Evolutionary conservation across 2,888 invertebrate species (phyloP).

Genomic region (Pegoplata infirma): DNA sequence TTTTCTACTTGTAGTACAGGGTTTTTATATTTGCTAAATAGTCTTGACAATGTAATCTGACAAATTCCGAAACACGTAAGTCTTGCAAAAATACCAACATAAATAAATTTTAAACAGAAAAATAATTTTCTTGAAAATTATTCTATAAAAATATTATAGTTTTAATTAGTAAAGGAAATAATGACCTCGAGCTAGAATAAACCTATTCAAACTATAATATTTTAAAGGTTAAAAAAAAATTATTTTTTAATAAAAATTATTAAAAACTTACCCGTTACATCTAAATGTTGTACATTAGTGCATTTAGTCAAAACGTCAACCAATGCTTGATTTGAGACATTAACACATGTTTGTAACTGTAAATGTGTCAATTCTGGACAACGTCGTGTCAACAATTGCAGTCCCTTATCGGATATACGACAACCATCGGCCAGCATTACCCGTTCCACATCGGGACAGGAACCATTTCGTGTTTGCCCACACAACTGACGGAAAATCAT

Average conservation of each 20-base stretch:
- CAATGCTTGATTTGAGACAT: slow-evolving; percentile 87
- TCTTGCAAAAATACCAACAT: too few species aligned
- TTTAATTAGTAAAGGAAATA: too few species aligned
- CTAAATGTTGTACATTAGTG: slow-evolving; percentile 89
- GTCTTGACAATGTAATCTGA: too few species aligned
- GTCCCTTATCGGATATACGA: slow-evolving; percentile 87
- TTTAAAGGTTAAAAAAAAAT: too few species aligned
- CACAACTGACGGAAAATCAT: slow-evolving; percentile 83
- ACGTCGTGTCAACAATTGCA: slow-evolving; percentile 86
- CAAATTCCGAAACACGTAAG: too few species aligned
- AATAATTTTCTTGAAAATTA: too few species aligned
- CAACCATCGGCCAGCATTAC: slow-evolving; percentile 84
- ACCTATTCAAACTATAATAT: too few species aligned
- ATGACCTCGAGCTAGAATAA: too few species aligned
- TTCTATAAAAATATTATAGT: too few species aligned
- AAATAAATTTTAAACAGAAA: too few species aligned
- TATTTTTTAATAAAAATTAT: not conserved
- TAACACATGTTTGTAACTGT: slow-evolving; percentile 86
- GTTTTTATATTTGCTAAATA: too few species aligned
- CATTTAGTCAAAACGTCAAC: slow-evolving; percentile 89
- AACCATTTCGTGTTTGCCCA: slow-evolving; percentile 83
- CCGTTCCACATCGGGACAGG: slow-evolving; percentile 84
- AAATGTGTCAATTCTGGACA: slow-evolving; percentile 90
- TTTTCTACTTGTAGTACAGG: too few species aligned
- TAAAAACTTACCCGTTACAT: slow-evolving; percentile 85